These are phyloP conservation scores for Dicentrarchus labrax DNA, from an alignment of 2,113 vertebrate genomes.

Conservation along the genomic window DNA sequence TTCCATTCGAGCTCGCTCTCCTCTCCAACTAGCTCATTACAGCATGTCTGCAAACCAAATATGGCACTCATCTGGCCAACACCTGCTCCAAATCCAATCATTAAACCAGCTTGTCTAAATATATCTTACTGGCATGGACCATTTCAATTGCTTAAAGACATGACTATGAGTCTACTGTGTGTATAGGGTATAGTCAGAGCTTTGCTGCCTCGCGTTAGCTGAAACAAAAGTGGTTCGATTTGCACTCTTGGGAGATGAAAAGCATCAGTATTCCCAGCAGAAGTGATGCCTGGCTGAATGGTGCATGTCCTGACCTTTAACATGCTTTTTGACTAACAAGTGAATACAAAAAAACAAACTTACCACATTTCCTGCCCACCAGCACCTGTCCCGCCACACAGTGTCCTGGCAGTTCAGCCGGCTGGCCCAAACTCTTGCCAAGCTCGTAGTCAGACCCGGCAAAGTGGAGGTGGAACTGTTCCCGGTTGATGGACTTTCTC, in stretches of 20 bases:
- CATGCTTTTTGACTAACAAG: neutral
- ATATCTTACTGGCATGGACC: slow-evolving; percentile 67
- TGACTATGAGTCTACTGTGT: slow-evolving; percentile 52
- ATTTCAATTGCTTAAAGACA: slow-evolving; percentile 66
- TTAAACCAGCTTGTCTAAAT: slow-evolving; percentile 78
- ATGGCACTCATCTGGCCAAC: slow-evolving; percentile 80
- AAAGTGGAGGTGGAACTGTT: slow-evolving; percentile 94
- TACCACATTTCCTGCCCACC: slow-evolving; percentile 91
- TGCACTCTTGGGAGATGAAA: slow-evolving; percentile 4
- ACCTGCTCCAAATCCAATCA: slow-evolving; percentile 80
- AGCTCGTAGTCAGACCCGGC: slow-evolving; percentile 89
- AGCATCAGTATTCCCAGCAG: slow-evolving; percentile 5
- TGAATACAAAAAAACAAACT: slow-evolving; percentile 74
- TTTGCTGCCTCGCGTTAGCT: slow-evolving; percentile 24
- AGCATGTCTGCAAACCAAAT: slow-evolving; percentile 76
- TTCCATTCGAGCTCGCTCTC: slow-evolving; percentile 51
- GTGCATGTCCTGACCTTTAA: neutral
- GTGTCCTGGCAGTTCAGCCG: slow-evolving; percentile 80
- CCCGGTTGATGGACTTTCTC: slow-evolving; percentile 93
- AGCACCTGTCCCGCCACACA: slow-evolving; percentile 89
- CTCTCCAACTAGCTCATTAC: slow-evolving; percentile 72
- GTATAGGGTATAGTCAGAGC: slow-evolving; percentile 13
- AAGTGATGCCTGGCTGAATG: slow-evolving; percentile 11
- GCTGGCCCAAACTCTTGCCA: slow-evolving; percentile 82
- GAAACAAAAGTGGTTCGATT: slow-evolving; percentile 17